A percentile compares a stretch with the other conserved stretches of the same genome.
These are phyloP conservation scores for Drosophila nikananu DNA, from an alignment of 1,140 invertebrate species.

Conservation along the genomic window DNA sequence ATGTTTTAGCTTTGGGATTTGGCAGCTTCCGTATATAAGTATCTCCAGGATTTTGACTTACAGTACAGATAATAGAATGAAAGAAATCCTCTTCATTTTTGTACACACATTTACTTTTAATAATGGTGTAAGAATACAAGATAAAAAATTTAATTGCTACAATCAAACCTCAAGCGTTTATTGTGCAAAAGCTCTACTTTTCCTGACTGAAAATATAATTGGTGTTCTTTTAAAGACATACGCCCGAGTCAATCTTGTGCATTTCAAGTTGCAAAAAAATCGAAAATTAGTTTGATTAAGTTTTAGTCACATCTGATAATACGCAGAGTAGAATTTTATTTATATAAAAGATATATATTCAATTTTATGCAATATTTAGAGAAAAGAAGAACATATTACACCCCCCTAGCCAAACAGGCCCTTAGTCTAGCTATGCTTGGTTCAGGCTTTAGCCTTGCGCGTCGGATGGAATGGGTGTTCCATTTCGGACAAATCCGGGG, in stretches of 20 bases:
- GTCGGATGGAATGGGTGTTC: constrained; percentile 90
- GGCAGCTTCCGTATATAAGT: neutral
- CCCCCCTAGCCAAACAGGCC: neutral
- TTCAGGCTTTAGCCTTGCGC: constrained; percentile 84
- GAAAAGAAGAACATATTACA: constrained; percentile 11
- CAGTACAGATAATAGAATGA: neutral
- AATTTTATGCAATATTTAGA: constrained; percentile 12
- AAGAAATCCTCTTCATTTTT: neutral
- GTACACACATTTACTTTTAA: neutral
- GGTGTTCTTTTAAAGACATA: neutral
- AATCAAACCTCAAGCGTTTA: neutral
- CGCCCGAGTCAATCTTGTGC: neutral
- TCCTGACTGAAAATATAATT: neutral
- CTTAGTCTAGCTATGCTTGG: constrained; percentile 5
- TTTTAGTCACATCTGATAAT: neutral
- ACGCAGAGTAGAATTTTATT: neutral
- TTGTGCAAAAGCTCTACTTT: neutral
- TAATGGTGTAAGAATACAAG: neutral
- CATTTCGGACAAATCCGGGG: constrained; percentile 89
- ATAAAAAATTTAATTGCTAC: neutral
- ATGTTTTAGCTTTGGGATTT: neutral
- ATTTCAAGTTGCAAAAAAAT: neutral
- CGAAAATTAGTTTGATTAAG: neutral
- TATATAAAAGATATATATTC: constrained; percentile 17
- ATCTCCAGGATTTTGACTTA: neutral